Conservation (phyloP, 2,113 vertebrate species). For the Eulemur rufifrons region DNA sequence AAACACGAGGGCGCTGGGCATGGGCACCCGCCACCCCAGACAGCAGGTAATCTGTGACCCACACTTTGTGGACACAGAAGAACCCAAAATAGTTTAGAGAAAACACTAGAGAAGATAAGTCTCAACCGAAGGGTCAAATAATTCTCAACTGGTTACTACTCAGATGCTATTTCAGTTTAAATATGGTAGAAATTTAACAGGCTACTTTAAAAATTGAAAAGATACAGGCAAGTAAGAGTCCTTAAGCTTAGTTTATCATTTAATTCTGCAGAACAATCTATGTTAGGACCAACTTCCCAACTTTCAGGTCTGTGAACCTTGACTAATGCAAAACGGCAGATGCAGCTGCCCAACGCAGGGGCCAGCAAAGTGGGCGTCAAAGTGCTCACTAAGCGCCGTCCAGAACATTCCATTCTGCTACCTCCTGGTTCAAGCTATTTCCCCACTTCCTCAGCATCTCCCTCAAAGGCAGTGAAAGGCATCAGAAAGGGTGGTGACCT, state of each 20-base stretch:
- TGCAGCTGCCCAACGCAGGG: too few relatives aligned
- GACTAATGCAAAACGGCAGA: neutral
- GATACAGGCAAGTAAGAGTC: neutral
- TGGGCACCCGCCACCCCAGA: too few relatives aligned
- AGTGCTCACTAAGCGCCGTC: rapidly evolving
- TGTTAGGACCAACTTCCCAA: neutral
- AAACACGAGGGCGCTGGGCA: neutral
- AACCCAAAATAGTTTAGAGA: neutral
- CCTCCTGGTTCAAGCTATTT: neutral
- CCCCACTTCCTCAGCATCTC: neutral
- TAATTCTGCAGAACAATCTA: neutral
- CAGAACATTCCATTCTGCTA: rapidly evolving
- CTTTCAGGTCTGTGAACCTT: neutral
- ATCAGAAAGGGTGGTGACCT: neutral
- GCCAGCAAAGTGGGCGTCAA: too few relatives aligned
- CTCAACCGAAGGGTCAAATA: neutral
- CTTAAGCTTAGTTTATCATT: neutral
- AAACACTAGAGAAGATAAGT: neutral
- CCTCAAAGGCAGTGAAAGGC: neutral
- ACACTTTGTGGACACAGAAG: neutral
- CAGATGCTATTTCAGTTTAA: neutral
- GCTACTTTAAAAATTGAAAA: neutral
- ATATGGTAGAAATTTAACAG: neutral
- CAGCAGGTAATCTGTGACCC: neutral
- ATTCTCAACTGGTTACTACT: neutral